These are phyloP conservation scores for Matsumyia berberina DNA, from an alignment of 2,888 invertebrate species.

Conservation along the genomic window DNA sequence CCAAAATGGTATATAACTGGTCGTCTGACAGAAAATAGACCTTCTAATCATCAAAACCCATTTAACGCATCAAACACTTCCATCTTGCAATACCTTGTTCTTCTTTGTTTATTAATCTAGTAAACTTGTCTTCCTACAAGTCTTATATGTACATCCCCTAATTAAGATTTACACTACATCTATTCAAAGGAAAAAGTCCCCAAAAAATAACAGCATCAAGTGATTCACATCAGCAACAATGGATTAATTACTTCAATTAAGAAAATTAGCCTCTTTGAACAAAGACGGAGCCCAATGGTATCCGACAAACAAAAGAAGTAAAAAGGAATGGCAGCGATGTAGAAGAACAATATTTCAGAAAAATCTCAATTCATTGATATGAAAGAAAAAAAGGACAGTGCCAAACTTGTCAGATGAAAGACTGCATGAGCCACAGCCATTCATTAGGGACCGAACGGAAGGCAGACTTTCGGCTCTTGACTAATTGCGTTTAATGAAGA, in stretches of 20 bases:
- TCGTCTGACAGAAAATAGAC: too few relatives aligned
- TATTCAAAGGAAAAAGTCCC: slow-evolving; percentile 32
- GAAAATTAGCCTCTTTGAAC: slow-evolving; percentile 71
- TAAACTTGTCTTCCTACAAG: slow-evolving; percentile 27
- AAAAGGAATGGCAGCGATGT: slow-evolving; percentile 53
- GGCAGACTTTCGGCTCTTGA: slow-evolving; percentile 70
- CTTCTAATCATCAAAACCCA: too few relatives aligned
- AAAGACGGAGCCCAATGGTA: slow-evolving; percentile 58
- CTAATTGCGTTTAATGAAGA: slow-evolving; percentile 74
- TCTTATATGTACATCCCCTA: slow-evolving; percentile 37
- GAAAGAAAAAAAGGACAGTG: slow-evolving; percentile 68
- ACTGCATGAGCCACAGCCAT: slow-evolving; percentile 71
- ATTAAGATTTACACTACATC: slow-evolving; percentile 56
- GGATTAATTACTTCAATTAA: slow-evolving; percentile 72
- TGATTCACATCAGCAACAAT: slow-evolving; percentile 60
- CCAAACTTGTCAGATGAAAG: slow-evolving; percentile 68
- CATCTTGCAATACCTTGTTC: too few relatives aligned
- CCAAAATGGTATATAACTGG: too few relatives aligned
- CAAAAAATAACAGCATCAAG: slow-evolving; percentile 53
- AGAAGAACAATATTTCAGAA: slow-evolving; percentile 63
- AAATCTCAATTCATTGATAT: slow-evolving; percentile 72
- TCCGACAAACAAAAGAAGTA: slow-evolving; percentile 54
- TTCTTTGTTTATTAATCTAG: slow-evolving; percentile 13
- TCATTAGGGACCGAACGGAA: slow-evolving; percentile 65
- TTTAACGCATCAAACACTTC: too few relatives aligned